Evolutionary conservation across 2,888 invertebrate genomes (phyloP).

Genomic region (Cyclophora albipunctata): DNA sequence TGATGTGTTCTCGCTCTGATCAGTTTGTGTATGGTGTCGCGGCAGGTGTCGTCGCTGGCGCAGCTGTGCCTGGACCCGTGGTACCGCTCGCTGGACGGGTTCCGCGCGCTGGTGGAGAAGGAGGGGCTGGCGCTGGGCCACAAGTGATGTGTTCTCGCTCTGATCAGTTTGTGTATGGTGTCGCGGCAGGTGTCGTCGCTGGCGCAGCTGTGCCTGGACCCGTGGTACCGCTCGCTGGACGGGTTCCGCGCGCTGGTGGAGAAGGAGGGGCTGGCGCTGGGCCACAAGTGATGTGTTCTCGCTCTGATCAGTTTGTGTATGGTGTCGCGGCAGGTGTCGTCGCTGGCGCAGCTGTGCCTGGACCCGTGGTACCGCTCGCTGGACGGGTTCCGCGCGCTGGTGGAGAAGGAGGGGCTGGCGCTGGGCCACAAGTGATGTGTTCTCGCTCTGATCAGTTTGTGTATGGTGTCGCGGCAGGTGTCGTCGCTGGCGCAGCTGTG

Average conservation of each 20-base stretch:
- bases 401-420: constrained; percentile 99
- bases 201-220: constrained; percentile 96
- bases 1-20: constrained; percentile 37
- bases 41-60: constrained; percentile 88
- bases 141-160: constrained; percentile 54
- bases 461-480: constrained; percentile 66
- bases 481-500: constrained; percentile 95
- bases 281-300: constrained; percentile 79
- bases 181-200: constrained; percentile 83
- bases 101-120: constrained; percentile 93
- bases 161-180: too few species aligned
- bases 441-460: too few species aligned
- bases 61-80: constrained; percentile 97
- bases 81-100: constrained; percentile 95
- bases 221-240: constrained; percentile 94
- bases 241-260: constrained; percentile 94
- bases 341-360: constrained; percentile 93
- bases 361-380: constrained; percentile 97
- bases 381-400: constrained; percentile 91
- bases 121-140: constrained; percentile 99
- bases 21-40: constrained; percentile 1
- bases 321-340: constrained; percentile 78
- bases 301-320: too few species aligned
- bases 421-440: constrained; percentile 86
- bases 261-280: constrained; percentile 98